phyloP scores from a whole-genome alignment of 2,797 vertebrate genomes.

The Gymnopithys bicolor region DNA sequence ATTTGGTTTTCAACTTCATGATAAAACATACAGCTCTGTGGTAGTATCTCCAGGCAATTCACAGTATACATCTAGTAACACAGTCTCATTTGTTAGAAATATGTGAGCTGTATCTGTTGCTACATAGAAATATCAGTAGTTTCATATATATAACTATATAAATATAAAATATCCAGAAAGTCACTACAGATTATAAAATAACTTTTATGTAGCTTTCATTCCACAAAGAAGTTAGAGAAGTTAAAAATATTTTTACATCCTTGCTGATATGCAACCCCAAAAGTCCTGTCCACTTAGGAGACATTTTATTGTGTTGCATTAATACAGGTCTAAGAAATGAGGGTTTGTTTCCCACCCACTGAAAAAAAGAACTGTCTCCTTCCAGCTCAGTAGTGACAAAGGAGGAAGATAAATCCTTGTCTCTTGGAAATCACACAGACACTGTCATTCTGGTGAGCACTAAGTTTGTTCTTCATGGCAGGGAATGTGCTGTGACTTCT shows the following conservation, averaged over 20 bases:
- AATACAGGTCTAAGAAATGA: not conserved
- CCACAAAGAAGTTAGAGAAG: not conserved
- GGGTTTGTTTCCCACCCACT: not conserved
- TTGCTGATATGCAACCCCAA: not conserved
- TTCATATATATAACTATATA: not conserved
- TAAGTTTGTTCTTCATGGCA: not conserved
- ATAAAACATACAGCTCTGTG: conserved; percentile 7
- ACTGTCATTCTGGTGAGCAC: not conserved
- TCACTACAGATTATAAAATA: not conserved
- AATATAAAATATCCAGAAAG: not conserved
- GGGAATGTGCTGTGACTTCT: not conserved
- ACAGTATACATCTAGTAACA: not conserved
- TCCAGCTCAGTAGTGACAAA: not conserved
- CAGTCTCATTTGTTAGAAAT: conserved; percentile 28
- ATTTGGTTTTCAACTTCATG: conserved; percentile 32
- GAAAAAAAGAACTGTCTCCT: not conserved
- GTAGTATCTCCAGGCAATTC: conserved; percentile 23
- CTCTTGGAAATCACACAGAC: not conserved
- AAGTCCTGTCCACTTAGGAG: not conserved
- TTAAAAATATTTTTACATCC: not conserved
- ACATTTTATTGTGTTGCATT: not conserved
- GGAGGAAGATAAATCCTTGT: not conserved
- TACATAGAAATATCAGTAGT: not conserved
- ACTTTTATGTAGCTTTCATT: not conserved
- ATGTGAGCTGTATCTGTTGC: not conserved